Evolutionary conservation across 1,140 invertebrate species (phyloP), one percentile per base, ranked within the genome.

Genomic region (Bombus impatiens): DNA sequence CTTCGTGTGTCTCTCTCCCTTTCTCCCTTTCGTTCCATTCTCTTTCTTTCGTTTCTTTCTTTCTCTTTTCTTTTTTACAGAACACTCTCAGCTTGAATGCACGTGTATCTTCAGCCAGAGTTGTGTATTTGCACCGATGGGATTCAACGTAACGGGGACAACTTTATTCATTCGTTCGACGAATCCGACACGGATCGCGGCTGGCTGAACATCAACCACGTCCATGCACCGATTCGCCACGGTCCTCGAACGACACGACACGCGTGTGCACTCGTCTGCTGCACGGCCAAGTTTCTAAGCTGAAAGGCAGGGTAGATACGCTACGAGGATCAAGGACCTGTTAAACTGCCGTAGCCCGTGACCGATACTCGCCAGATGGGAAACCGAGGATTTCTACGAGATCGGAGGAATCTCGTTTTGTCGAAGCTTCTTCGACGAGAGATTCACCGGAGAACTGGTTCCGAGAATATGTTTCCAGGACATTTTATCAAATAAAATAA

Each of bases 101-200:
- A 53, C n/a, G 9, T 8, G 84, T 85, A 77, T 78, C 75, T 79
- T 53, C 86, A 44, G 8, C 82, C 42, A 22, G 47, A 68, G 22
- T 79, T 44, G 65, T 59, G 25, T n/a, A 37, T 71, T 71, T 37
- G 42, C 37, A 59, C 5, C 65, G 82, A 22, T 32, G 57, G 47
- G 28, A 78, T n/a, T 32, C 78, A 68, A 59, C 79, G 80, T 40
- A 88, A 78, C 81, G 70, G 83, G 77, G 83, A 92, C 91, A 78
- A 92, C 84, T 92, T 91, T 89, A 90, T 90, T 87, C 89, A 91
- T 93, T 93, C 92, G 93, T 93, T 92, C 87, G 81, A 57, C 71
- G 81, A 86, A 93, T 92, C 86, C 79, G 93, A 91, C 91, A 92
- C 91, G 90, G 90, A 87, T 84, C 79, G 83, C 81, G 79, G 86